phyloP scores from a whole-genome alignment of 2,797 vertebrate species.

The Yasuhikotakia modesta region DNA sequence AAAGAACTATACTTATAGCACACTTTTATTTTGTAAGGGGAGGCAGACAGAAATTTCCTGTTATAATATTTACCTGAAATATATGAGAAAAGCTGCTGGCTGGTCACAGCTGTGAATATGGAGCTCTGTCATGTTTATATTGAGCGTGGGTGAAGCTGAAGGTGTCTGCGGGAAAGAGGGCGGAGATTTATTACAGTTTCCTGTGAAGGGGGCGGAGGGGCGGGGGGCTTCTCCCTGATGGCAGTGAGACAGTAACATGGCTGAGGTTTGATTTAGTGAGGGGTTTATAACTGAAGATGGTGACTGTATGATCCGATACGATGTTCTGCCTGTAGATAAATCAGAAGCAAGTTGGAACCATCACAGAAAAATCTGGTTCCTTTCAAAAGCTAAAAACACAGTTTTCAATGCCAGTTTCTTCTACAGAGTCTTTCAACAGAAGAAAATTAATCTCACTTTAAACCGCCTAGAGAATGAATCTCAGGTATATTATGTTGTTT shows the following conservation, averaged over 20 bases:
- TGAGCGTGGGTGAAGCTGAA: constrained; percentile 71
- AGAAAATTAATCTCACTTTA: not conserved
- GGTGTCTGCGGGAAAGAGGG: constrained; percentile 58
- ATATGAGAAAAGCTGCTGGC: constrained; percentile 67
- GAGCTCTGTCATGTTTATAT: constrained; percentile 69
- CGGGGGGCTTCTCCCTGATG: constrained; percentile 11
- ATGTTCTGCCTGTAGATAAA: constrained; percentile 25
- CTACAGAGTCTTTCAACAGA: constrained; percentile 25
- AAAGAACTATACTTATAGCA: too few species aligned
- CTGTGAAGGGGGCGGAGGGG: not conserved
- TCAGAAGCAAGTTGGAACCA: constrained; percentile 18
- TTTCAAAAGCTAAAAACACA: constrained; percentile 11
- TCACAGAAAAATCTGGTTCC: constrained; percentile 20
- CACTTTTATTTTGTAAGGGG: too few species aligned
- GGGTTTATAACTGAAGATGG: constrained; percentile 33
- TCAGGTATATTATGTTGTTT: constrained; percentile 4
- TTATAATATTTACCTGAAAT: constrained; percentile 24
- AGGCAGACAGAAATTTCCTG: constrained; percentile 1
- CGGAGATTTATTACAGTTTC: constrained; percentile 46
- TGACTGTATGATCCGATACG: constrained; percentile 1
- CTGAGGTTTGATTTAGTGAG: constrained; percentile 16
- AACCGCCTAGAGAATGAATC: not conserved
- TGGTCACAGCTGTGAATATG: constrained; percentile 68
- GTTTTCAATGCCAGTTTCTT: constrained; percentile 32
- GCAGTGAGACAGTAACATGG: constrained; percentile 18